Percentiles rank a stretch among this genome's conserved stretches.
Evolutionary conservation across 2,888 invertebrate species (phyloP).

Genomic region (Standfussiana lucernea): DNA sequence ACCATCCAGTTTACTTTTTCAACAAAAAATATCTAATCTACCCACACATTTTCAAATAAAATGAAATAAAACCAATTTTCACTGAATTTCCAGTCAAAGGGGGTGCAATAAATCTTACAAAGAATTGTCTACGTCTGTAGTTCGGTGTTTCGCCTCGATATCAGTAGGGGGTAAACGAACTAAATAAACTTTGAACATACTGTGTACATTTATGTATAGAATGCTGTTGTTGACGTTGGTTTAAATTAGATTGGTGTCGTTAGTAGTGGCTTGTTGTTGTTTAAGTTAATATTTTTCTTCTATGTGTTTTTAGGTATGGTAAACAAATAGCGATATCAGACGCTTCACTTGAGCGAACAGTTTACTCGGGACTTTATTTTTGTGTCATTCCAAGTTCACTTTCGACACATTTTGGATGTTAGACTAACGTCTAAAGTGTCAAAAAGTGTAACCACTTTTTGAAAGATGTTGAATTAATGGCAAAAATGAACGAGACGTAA

Average conservation of each 20-base stretch:
- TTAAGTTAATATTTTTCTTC: not conserved
- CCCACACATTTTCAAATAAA: slow-evolving; percentile 70
- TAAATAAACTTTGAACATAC: slow-evolving; percentile 48
- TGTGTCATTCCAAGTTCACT: not conserved
- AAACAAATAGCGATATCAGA: not conserved
- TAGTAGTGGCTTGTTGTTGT: not conserved
- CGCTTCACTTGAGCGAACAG: not conserved
- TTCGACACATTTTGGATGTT: not conserved
- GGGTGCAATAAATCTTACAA: slow-evolving; percentile 77
- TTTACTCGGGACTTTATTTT: not conserved
- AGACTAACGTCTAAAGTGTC: too few species aligned
- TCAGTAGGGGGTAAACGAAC: slow-evolving; percentile 47
- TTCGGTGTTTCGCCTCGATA: slow-evolving; percentile 57
- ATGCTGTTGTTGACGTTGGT: slow-evolving; percentile 24
- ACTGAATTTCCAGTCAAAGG: slow-evolving; percentile 77
- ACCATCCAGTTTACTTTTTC: slow-evolving; percentile 49
- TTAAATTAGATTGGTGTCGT: slow-evolving; percentile 37
- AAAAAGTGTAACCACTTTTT: too few species aligned
- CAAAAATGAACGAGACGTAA: not conserved
- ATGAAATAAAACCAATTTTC: slow-evolving; percentile 78
- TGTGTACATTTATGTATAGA: slow-evolving; percentile 23
- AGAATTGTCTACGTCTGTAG: slow-evolving; percentile 71
- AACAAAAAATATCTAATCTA: slow-evolving; percentile 59
- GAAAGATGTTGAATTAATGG: not conserved
- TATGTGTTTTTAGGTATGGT: not conserved